Evolutionary conservation across 2,113 vertebrate species (phyloP).

Genomic region (Otolemur garnettii): DNA sequence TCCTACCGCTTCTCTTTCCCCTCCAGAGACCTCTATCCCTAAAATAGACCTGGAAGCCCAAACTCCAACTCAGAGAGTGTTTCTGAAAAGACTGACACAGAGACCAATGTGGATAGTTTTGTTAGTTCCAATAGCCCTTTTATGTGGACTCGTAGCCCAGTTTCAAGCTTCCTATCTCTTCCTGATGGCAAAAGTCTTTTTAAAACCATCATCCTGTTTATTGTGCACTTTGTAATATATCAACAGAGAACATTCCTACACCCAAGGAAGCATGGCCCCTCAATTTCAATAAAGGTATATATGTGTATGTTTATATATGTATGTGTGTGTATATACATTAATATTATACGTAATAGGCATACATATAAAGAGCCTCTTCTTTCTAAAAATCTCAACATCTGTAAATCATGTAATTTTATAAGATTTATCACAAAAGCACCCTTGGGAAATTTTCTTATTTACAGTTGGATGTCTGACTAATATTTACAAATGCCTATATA

Average conservation of each 20-base stretch:
- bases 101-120: not conserved
- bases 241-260: not conserved
- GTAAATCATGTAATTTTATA: not conserved
- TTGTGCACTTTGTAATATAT: not conserved
- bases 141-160: not conserved
- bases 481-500: not conserved
- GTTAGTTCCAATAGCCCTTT: not conserved
- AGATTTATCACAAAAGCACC: not conserved
- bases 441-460: not conserved
- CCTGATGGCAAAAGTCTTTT: not conserved
- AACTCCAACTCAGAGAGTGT: not conserved
- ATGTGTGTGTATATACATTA: not conserved
- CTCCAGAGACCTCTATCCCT: not conserved
- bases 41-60: not conserved
- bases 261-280: not conserved
- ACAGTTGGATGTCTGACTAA: not conserved
- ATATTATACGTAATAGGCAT: not conserved
- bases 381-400: not conserved
- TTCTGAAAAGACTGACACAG: not conserved
- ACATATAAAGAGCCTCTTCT: not conserved
- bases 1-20: accelerated
- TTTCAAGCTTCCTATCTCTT: not conserved
- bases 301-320: not conserved
- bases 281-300: not conserved
- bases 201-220: not conserved